Percentiles rank a stretch among this genome's conserved stretches.
Evolutionary conservation across 2,797 vertebrate species (phyloP).

Genomic region (Sebastes flavidus): DNA sequence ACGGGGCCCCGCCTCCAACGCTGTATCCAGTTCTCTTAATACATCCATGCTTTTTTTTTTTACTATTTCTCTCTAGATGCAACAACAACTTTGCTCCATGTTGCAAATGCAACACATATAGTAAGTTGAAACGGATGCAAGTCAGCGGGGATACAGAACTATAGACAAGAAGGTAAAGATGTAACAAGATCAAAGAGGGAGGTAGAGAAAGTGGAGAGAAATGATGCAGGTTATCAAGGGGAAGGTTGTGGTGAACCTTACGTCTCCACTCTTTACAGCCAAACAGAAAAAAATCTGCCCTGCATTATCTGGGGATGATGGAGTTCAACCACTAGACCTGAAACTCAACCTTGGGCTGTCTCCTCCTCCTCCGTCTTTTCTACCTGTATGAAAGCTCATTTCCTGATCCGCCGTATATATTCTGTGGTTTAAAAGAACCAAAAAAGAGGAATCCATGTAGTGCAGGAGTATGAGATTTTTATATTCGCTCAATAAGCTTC

Average conservation of each 20-base stretch:
- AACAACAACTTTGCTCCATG: no score
- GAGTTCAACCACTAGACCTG: slow-evolving; percentile 14
- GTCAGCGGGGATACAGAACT: slow-evolving; percentile 16
- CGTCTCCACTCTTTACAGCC: background rate
- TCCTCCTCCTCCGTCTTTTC: background rate
- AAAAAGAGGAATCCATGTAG: slow-evolving; percentile 3
- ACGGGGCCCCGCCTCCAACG: no score
- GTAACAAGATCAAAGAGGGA: background rate
- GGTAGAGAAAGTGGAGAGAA: slow-evolving; percentile 8
- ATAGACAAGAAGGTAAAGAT: slow-evolving; percentile 6
- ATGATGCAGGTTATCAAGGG: background rate
- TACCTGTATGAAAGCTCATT: slow-evolving; percentile 2
- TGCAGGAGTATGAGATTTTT: slow-evolving; percentile 19
- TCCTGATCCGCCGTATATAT: background rate
- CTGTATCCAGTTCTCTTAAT: no score
- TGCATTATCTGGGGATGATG: background rate
- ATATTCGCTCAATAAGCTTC: slow-evolving; percentile 23
- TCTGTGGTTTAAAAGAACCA: background rate
- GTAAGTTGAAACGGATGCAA: slow-evolving; percentile 1
- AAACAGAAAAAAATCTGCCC: slow-evolving; percentile 12
- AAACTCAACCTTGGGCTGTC: slow-evolving; percentile 6
- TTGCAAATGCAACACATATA: no score
- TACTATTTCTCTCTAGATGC: no score
- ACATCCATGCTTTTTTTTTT: no score
- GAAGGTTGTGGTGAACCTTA: slow-evolving; percentile 8